Evolutionary conservation across 2,113 vertebrate genomes (phyloP), one percentile per base, ranked within the genome.

Genomic region (Hydrochoerus hydrochaeris): DNA sequence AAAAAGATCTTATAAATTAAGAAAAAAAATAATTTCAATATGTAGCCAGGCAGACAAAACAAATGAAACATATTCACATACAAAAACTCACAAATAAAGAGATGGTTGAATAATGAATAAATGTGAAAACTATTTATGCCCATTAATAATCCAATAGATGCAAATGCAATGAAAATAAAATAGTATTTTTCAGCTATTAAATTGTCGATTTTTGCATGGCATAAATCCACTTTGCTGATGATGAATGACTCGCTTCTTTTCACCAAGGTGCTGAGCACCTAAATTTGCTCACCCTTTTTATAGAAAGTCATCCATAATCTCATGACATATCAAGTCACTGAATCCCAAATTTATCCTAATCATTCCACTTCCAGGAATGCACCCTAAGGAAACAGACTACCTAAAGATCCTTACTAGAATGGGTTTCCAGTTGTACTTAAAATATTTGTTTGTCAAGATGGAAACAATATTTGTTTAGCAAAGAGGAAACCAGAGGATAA

Each of bases 1-100:
- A 82, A 77, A 92, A 22, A 85, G 28, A 84, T 44, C 32, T 85
- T 83, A 22, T 85, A 95, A 71, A 93, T 93, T 85, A 77, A 85
- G 30, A 24, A 65, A 85, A 63, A 93, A 81, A 60, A 57, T 12
- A 75, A 78, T 93, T 81, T 41, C 6, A 41, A 17, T 10, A 24
- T 5, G n/a, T 30, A 71, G 9, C 35, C 24, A 17, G 60, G 49
- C 35, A 89, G 88, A 93, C 24, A 71, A 44, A 85, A 46, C 11
- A 54, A 81, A 57, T 3, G 84, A 35, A 88, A 96, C 38, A 52
- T 0, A 52, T 10, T 75, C 46, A 85, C 5, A 85, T 10, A 30
- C 73, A 81, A 88, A 73, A 67, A 16, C 30, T 13, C 35, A 38
- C 20, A 17, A 32, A 20, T 32, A 16, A 54, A 80, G 58, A 60